Evolutionary conservation across 1,140 invertebrate species (phyloP).

Genomic region (Sitophilus oryzae): DNA sequence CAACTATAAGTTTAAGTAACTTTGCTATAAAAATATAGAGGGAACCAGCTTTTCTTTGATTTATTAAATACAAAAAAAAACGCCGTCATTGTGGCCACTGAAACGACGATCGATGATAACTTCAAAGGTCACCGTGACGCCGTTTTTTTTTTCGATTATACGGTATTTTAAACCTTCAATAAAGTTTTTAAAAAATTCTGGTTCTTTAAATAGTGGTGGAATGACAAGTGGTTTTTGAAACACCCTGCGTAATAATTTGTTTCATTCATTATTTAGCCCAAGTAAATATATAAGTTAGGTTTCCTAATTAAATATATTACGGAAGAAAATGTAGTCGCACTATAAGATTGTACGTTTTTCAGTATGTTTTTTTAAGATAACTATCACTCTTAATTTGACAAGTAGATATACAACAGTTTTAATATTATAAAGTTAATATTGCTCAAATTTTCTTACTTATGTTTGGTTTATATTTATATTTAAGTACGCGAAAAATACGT

Average conservation of each 20-base stretch:
- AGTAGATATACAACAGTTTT: conserved; percentile 35
- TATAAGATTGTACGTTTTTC: conserved; percentile 15
- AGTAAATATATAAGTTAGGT: conserved; percentile 20
- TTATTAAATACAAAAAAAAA: no score
- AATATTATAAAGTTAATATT: conserved; percentile 41
- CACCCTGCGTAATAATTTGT: conserved; percentile 18
- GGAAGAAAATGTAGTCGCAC: conserved; percentile 14
- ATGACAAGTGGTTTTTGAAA: conserved; percentile 9
- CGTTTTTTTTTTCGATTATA: no score
- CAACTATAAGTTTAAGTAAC: background rate
- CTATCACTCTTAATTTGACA: conserved; percentile 45
- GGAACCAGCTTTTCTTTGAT: no score
- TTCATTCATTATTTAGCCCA: conserved; percentile 5
- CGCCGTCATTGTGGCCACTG: no score
- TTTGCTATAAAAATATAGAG: background rate
- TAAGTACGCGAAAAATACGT: conserved; percentile 21
- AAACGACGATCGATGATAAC: no score
- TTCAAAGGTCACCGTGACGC: no score
- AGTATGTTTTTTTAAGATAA: conserved; percentile 10
- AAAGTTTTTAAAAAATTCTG: no score
- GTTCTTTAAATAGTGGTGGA: background rate
- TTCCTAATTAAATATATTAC: conserved; percentile 8
- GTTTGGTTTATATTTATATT: conserved; percentile 7
- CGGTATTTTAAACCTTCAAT: no score
- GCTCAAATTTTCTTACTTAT: conserved; percentile 32